Conservation (phyloP, 2,888 invertebrate genomes). For the Magallana nippona region DNA sequence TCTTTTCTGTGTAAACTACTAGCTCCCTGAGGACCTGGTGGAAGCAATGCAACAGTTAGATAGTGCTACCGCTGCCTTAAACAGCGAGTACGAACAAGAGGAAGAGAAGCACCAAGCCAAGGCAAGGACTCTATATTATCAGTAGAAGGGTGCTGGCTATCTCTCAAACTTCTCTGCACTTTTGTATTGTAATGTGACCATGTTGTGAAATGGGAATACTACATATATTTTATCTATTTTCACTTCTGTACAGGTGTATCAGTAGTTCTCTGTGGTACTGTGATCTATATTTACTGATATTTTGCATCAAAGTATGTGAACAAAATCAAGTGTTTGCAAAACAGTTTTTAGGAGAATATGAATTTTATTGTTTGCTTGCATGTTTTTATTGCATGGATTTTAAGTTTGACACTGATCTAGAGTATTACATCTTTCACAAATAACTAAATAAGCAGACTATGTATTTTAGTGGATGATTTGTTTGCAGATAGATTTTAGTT, state of each 20-base stretch:
- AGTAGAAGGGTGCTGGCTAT: constrained; percentile 25
- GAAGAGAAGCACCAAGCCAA: constrained; percentile 39
- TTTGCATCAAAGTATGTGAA: constrained; percentile 5
- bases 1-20: constrained; percentile 39
- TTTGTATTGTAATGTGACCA: constrained; percentile 32
- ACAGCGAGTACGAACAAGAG: constrained; percentile 65
- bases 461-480: background rate
- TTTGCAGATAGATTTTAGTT: background rate
- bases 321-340: background rate
- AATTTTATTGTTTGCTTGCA: background rate
- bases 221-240: background rate
- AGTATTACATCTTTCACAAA: background rate
- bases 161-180: constrained; percentile 20
- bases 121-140: constrained; percentile 39
- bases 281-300: background rate
- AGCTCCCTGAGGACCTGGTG: constrained; percentile 61
- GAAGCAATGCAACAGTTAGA: constrained; percentile 73
- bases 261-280: no score
- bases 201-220: constrained; percentile 16
- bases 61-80: constrained; percentile 72
- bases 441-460: background rate
- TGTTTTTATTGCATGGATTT: constrained; percentile 14
- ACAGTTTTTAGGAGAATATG: background rate
- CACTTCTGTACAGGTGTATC: background rate
- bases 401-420: background rate